Base-by-base conservation (phyloP, 2,888 invertebrate species). In the Lithophane ornitopus region DNA sequence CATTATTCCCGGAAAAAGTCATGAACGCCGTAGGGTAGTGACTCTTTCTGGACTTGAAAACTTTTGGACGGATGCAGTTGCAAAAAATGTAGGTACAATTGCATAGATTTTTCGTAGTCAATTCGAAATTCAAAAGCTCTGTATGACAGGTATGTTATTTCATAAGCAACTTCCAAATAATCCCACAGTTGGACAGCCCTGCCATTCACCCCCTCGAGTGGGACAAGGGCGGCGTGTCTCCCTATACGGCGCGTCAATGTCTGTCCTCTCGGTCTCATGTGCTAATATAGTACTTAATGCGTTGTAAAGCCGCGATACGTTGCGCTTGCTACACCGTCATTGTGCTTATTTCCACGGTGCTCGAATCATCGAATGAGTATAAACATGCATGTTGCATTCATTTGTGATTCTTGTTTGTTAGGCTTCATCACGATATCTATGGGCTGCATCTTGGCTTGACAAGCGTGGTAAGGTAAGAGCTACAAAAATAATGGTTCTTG, bases 161-260 rank as follows among this genome's bases (percentile, higher is more conserved):
- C 41, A 39, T n/a, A 19, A 67, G 16, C 7, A 3, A 19, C 16
- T 22, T 52, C 19, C 2, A 54, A 67, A 52, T n/a, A 54, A n/a
- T n/a, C 14, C 14, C 26, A 26, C 56, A 56, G 14, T 56, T 56
- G 56, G 44, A 6, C 89, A 92, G 86, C 91, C 92, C 91, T 91
- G 81, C 70, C 74, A 78, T 62, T 85, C 90, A 89, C 88, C 89
- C 90, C 88, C 77, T 81, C 75, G 75, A 91, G 90, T 92, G 86
- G 93, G 90, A 85, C 94, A 93, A 93, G 93, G 93, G 92, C 93
- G 91, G 92, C 90, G 26, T 88, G 92, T 91, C 88, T 83, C 93
- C 92, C 88, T 76, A 93, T 91, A 93, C 88, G 93, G 93, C 65
- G 86, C 79, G 87, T 66, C 91, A 90, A 88, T 90, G 91, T 62